Percentiles rank a stretch among this genome's conserved stretches.
phyloP scores from a whole-genome alignment of 2,888 invertebrate species.

The Drosophila neotestacea region DNA sequence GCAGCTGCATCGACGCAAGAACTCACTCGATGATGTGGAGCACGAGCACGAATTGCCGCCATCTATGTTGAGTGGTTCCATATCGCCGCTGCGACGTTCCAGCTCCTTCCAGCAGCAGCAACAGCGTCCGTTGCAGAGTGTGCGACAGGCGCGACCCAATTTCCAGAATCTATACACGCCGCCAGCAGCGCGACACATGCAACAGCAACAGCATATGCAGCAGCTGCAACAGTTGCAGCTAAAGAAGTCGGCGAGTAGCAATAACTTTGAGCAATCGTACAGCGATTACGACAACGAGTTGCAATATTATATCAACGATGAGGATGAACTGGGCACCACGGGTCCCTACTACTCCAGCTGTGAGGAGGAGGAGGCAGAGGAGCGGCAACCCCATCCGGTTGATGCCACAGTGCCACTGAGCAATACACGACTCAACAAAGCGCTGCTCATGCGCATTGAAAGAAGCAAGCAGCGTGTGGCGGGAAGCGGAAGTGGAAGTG shows the following conservation, averaged over 20 bases:
- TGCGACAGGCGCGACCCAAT: constrained; percentile 77
- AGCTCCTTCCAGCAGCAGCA: constrained; percentile 87
- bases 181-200: constrained; percentile 80
- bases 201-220: constrained; percentile 42
- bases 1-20: constrained; percentile 84
- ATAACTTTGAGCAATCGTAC: constrained; percentile 83
- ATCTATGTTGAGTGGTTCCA: constrained; percentile 39
- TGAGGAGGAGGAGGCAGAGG: constrained; percentile 75
- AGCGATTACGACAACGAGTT: constrained; percentile 84
- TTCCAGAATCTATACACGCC: constrained; percentile 83
- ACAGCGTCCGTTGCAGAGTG: constrained; percentile 55
- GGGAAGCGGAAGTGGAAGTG: constrained; percentile 33
- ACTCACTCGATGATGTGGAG: constrained; percentile 83
- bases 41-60: constrained; percentile 43
- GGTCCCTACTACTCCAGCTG: constrained; percentile 83
- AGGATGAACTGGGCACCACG: constrained; percentile 83
- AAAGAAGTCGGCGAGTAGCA: constrained; percentile 85
- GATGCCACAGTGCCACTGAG: constrained; percentile 80
- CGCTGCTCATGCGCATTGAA: constrained; percentile 88
- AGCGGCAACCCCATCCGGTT: constrained; percentile 21
- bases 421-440: constrained; percentile 90
- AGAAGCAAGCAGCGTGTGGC: constrained; percentile 84
- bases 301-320: constrained; percentile 85
- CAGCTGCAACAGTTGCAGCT: constrained; percentile 58
- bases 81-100: constrained; percentile 88